Evolutionary conservation across 2,888 invertebrate genomes (phyloP).

Genomic region (Eilema depressum): DNA sequence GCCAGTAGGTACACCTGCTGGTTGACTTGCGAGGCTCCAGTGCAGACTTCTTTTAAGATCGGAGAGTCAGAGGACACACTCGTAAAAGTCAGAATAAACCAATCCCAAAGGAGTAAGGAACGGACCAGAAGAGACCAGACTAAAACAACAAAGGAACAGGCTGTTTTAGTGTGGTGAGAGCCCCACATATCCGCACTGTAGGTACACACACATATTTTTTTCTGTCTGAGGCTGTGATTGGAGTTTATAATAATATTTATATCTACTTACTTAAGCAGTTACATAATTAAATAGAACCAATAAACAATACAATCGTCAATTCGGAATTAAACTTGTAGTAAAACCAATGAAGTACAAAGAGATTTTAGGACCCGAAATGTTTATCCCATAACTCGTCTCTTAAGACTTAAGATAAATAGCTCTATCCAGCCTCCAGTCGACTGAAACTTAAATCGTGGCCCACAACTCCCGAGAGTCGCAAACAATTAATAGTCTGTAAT

Average conservation of each 20-base stretch:
- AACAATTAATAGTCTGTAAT: slow-evolving; percentile 34
- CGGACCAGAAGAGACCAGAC: no score
- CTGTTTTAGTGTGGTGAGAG: no score
- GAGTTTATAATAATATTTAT: not conserved
- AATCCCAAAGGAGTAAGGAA: no score
- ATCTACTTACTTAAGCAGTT: not conserved
- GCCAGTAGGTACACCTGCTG: no score
- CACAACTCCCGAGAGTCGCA: slow-evolving; percentile 12
- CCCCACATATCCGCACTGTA: no score
- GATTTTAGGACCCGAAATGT: slow-evolving; percentile 12
- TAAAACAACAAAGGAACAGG: no score
- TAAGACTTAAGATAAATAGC: slow-evolving; percentile 21
- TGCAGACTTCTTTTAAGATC: no score
- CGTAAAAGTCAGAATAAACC: no score
- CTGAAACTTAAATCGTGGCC: slow-evolving; percentile 26
- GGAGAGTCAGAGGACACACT: no score
- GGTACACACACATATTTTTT: no score
- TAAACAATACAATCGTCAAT: slow-evolving; percentile 6
- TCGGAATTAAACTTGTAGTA: not conserved
- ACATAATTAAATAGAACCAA: not conserved
- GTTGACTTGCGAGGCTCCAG: no score
- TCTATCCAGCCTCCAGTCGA: slow-evolving; percentile 11
- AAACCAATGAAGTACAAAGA: slow-evolving; percentile 10
- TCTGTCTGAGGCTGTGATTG: no score
- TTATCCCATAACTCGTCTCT: slow-evolving; percentile 1